These are phyloP conservation scores for Oscheius onirici DNA, from an alignment of 2,888 invertebrate species.

Conservation along the genomic window DNA sequence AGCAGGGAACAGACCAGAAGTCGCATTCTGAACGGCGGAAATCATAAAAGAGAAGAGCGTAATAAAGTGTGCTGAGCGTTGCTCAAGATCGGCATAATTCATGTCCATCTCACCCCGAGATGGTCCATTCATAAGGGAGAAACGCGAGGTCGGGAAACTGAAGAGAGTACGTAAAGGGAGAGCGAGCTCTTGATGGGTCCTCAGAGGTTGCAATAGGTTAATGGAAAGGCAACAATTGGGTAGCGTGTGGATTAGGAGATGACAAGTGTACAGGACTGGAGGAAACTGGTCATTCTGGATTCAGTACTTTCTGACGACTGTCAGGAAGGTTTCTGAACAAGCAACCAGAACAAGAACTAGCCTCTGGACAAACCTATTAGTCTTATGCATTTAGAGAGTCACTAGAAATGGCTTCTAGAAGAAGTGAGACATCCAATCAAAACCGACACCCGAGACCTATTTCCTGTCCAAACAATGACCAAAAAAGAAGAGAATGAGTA, in stretches of 20 bases:
- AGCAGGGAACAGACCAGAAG: constrained; percentile 9
- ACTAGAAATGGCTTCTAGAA: too few relatives aligned
- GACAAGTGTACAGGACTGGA: too few relatives aligned
- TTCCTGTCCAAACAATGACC: not conserved
- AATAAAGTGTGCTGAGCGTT: constrained; percentile 1
- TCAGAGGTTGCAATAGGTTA: not conserved
- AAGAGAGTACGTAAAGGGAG: too few relatives aligned
- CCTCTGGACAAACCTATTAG: too few relatives aligned
- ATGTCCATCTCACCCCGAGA: not conserved
- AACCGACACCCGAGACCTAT: not conserved
- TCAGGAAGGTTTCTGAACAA: too few relatives aligned
- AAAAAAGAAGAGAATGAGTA: not conserved
- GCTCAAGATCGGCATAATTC: constrained; percentile 21
- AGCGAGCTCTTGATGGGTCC: too few relatives aligned
- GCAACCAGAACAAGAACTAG: too few relatives aligned
- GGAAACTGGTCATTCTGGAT: too few relatives aligned
- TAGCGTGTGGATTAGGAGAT: not conserved
- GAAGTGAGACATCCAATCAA: too few relatives aligned
- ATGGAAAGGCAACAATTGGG: constrained; percentile 13
- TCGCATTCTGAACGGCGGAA: constrained; percentile 23
- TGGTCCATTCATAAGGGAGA: constrained; percentile 27
- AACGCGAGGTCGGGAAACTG: constrained; percentile 20
- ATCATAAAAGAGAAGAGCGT: not conserved
- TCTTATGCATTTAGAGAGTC: too few relatives aligned
- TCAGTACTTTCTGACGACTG: too few relatives aligned